These are phyloP conservation scores for Dasypolia templi DNA, from an alignment of 2,888 invertebrate species.

Conservation along the genomic window DNA sequence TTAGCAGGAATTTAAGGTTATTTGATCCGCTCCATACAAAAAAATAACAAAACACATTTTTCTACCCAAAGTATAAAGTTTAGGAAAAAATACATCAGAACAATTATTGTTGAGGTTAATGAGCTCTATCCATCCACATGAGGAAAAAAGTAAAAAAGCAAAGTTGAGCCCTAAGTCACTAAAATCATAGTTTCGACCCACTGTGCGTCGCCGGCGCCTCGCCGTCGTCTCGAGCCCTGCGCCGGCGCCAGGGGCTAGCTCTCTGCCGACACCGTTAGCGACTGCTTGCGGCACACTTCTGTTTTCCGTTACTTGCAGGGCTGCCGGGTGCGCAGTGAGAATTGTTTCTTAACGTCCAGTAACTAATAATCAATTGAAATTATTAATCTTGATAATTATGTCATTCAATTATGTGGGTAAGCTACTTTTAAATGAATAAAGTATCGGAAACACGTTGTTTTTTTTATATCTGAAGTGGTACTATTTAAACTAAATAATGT, in stretches of 20 bases:
- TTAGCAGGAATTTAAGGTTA: no score
- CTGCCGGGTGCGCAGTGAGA: slow-evolving; percentile 28
- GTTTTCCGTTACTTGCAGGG: slow-evolving; percentile 63
- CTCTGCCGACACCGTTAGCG: slow-evolving; percentile 64
- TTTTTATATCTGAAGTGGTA: not conserved
- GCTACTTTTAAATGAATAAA: not conserved
- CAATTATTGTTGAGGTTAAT: no score
- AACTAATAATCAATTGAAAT: not conserved
- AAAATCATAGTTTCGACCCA: no score
- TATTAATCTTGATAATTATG: not conserved
- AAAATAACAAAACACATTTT: no score
- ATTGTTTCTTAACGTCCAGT: not conserved
- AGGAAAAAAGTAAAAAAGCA: no score
- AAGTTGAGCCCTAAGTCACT: no score
- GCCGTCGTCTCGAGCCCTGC: slow-evolving; percentile 34
- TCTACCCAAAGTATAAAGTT: no score
- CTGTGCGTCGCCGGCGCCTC: no score
- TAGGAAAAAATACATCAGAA: no score
- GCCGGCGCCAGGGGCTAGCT: slow-evolving; percentile 20
- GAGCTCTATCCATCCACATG: no score
- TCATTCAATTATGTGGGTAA: not conserved
- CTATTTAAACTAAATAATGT: not conserved
- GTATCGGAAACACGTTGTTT: not conserved
- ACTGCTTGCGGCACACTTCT: slow-evolving; percentile 64
- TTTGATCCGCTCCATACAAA: no score